Evolutionary conservation across 2,113 vertebrate species (phyloP).

Genomic region (Himantopus leucocephalus): DNA sequence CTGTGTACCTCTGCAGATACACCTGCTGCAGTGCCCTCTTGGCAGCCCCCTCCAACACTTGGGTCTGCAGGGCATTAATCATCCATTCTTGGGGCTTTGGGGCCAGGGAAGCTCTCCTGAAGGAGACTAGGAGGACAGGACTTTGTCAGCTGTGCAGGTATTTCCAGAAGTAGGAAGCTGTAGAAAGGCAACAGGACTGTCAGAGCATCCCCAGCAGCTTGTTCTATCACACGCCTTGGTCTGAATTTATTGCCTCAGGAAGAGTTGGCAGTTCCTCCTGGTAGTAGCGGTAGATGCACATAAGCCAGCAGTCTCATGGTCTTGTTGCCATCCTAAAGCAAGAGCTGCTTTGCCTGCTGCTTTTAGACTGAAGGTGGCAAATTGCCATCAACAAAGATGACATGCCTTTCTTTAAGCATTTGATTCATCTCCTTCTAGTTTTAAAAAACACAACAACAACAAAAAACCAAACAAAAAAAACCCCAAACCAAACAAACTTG

Average conservation of each 20-base stretch:
- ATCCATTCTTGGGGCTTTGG: background rate
- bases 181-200: background rate
- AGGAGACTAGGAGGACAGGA: background rate
- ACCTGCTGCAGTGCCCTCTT: background rate
- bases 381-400: background rate
- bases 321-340: background rate
- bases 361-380: background rate
- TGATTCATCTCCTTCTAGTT: background rate
- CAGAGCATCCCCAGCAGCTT: background rate
- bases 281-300: background rate
- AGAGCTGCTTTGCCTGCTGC: background rate
- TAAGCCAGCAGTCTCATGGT: background rate
- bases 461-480: background rate
- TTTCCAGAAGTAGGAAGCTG: background rate
- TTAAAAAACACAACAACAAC: background rate
- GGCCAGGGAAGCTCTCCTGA: background rate
- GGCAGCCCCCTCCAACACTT: background rate
- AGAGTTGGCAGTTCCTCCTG: background rate
- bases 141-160: background rate
- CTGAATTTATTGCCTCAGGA: background rate
- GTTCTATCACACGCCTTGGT: background rate
- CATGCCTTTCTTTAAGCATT: background rate
- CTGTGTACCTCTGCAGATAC: background rate
- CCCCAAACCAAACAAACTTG: background rate
- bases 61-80: accelerated